Evolutionary conservation across 2,888 invertebrate species (phyloP).

Genomic region (Caprella mutica): DNA sequence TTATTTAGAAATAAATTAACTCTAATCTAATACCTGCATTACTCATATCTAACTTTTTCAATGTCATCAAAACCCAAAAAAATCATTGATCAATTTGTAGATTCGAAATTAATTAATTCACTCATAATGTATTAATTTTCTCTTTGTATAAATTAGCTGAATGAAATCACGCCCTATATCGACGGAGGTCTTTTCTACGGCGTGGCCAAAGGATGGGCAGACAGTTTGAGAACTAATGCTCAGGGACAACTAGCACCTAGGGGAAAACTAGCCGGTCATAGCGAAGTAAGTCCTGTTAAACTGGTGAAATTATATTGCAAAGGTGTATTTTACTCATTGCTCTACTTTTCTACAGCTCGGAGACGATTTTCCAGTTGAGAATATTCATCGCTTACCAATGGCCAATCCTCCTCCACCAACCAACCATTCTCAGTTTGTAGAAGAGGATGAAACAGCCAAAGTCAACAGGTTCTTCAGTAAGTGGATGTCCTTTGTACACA

Average conservation of each 20-base stretch:
- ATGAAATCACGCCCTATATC: conserved; percentile 49
- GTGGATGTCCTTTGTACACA: conserved; percentile 34
- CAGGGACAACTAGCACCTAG: conserved; percentile 44
- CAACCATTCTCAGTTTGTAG: conserved; percentile 41
- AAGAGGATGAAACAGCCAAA: conserved; percentile 41
- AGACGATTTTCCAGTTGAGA: conserved; percentile 47
- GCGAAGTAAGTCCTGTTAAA: conserved; percentile 33
- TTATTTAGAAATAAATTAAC: too few relatives aligned
- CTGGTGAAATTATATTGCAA: not conserved
- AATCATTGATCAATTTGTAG: too few relatives aligned
- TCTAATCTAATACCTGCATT: too few relatives aligned
- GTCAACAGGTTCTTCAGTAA: conserved; percentile 49
- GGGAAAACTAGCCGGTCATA: conserved; percentile 44
- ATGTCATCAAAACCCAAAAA: too few relatives aligned
- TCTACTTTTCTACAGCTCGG: conserved; percentile 5
- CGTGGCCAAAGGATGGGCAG: conserved; percentile 49
- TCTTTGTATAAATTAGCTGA: conserved; percentile 47
- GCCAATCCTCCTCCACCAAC: conserved; percentile 50
- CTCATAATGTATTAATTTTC: too few relatives aligned
- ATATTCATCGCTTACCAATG: conserved; percentile 47
- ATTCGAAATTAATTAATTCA: too few relatives aligned
- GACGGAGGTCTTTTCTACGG: conserved; percentile 53
- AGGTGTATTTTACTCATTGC: not conserved
- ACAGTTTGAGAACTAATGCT: conserved; percentile 45
- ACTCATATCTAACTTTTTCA: too few relatives aligned